Conservation (phyloP, 2,797 vertebrate genomes). For the Acanthis flammea region DNA sequence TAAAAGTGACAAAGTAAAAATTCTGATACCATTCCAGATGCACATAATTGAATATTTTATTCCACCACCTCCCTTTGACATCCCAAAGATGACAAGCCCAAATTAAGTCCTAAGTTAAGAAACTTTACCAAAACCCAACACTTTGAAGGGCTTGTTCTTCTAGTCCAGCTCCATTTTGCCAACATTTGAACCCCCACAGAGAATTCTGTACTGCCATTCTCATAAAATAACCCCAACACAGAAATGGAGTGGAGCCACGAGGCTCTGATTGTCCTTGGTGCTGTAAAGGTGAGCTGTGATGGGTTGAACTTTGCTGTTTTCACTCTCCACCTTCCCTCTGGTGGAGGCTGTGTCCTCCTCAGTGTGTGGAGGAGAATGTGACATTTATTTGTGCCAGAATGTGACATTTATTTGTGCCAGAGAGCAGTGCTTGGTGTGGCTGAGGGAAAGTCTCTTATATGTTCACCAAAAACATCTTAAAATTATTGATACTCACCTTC, state of each 20-base stretch:
- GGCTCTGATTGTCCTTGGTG: background rate
- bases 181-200: background rate
- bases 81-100: background rate
- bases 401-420: background rate
- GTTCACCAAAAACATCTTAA: background rate
- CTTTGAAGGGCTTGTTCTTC: background rate
- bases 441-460: background rate
- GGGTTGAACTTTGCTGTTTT: background rate
- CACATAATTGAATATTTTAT: background rate
- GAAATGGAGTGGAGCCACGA: background rate
- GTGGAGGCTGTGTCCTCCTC: background rate
- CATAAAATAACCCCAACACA: background rate
- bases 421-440: background rate
- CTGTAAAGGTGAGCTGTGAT: background rate
- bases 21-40: background rate
- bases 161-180: background rate
- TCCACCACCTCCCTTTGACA: fast-evolving
- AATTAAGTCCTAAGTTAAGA: background rate
- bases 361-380: background rate
- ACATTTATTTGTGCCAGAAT: background rate
- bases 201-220: background rate
- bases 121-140: background rate
- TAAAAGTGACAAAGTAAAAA: background rate
- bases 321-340: background rate
- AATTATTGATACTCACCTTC: constrained; percentile 81